phyloP scores from a whole-genome alignment of 2,797 vertebrate species.

The Pitangus sulphuratus region DNA sequence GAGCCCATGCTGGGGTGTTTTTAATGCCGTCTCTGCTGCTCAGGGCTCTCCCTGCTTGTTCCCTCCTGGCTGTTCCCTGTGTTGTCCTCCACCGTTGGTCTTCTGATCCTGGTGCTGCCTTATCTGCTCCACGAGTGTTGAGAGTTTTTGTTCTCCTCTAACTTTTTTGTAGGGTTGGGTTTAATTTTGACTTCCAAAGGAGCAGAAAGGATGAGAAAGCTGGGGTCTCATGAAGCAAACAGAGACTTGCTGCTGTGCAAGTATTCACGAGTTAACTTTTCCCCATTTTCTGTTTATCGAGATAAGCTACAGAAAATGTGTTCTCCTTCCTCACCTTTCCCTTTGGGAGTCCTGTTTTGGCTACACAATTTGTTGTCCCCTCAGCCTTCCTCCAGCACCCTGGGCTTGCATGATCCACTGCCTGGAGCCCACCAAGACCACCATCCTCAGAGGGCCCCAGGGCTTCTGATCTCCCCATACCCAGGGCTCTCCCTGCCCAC shows the following conservation, averaged over 20 bases:
- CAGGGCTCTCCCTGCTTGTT: fast-evolving
- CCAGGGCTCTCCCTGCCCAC: not conserved
- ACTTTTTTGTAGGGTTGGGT: not conserved
- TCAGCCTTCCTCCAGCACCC: not conserved
- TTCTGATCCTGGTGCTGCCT: not conserved
- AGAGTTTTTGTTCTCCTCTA: not conserved
- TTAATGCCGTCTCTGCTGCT: not conserved
- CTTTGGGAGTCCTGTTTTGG: not conserved
- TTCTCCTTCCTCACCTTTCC: not conserved
- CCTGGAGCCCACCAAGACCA: not conserved
- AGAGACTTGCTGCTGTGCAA: not conserved
- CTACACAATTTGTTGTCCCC: not conserved
- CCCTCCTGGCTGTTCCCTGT: not conserved
- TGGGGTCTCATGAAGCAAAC: not conserved
- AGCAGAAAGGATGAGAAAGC: not conserved
- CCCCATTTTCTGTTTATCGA: not conserved
- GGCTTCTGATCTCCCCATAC: not conserved
- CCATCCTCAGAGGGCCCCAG: fast-evolving
- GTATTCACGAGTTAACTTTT: not conserved
- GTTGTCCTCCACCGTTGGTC: not conserved
- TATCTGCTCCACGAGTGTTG: not conserved
- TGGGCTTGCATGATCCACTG: not conserved
- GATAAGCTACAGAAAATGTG: not conserved
- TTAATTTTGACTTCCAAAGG: not conserved
- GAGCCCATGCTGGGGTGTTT: not conserved